These are phyloP conservation scores for Distichodus sexfasciatus DNA, from an alignment of 2,797 vertebrate species.

Conservation along the genomic window DNA sequence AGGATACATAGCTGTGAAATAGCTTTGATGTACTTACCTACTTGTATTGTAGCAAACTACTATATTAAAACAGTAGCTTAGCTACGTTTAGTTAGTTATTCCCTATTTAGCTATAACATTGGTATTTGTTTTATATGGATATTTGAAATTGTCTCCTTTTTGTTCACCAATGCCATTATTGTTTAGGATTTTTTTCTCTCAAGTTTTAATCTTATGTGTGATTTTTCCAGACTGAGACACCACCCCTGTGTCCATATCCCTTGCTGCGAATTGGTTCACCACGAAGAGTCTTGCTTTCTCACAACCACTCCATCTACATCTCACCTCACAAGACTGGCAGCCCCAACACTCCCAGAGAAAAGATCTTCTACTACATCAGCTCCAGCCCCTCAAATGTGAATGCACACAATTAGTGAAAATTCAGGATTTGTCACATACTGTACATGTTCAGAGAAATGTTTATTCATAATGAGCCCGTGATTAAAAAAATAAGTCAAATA, in stretches of 20 bases:
- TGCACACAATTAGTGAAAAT: background rate
- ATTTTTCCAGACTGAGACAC: slow-evolving; percentile 72
- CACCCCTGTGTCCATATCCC: slow-evolving; percentile 85
- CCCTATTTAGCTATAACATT: too few species aligned
- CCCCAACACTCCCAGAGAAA: slow-evolving; percentile 75
- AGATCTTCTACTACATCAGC: slow-evolving; percentile 90
- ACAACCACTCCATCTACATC: slow-evolving; percentile 87
- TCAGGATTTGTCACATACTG: background rate
- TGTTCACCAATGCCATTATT: too few species aligned
- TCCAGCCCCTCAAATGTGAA: slow-evolving; percentile 90
- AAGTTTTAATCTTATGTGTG: background rate
- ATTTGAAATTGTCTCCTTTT: too few species aligned
- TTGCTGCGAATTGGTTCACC: slow-evolving; percentile 80
- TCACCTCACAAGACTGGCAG: slow-evolving; percentile 83
- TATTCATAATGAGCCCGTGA: too few species aligned
- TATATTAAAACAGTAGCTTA: too few species aligned
- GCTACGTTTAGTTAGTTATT: too few species aligned
- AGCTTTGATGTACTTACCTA: too few species aligned
- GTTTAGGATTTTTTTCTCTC: too few species aligned
- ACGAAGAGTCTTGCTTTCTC: slow-evolving; percentile 87
- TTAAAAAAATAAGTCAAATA: too few species aligned
- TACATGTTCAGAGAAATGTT: background rate
- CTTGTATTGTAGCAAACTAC: too few species aligned
- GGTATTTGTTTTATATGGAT: too few species aligned
- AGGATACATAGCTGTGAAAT: too few species aligned